phyloP scores from a whole-genome alignment of 2,113 vertebrate species.

The Mesitornis unicolor region DNA sequence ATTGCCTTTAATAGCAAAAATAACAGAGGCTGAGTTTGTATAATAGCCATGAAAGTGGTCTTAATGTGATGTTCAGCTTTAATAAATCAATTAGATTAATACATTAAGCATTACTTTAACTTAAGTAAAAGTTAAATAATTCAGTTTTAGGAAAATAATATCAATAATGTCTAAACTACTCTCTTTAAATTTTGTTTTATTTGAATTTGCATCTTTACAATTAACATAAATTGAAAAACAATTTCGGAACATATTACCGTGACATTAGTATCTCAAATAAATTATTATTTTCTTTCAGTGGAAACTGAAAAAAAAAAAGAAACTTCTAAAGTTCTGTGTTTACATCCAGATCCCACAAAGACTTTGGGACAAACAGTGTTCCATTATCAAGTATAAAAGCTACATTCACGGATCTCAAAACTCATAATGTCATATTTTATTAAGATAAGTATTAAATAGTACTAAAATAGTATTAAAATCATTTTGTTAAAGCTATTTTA shows the following conservation, averaged over 20 bases:
- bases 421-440: background rate
- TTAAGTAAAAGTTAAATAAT: background rate
- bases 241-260: background rate
- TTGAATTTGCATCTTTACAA: background rate
- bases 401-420: background rate
- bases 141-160: background rate
- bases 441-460: background rate
- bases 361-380: background rate
- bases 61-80: slow-evolving; percentile 20
- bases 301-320: background rate
- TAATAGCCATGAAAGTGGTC: slow-evolving; percentile 1
- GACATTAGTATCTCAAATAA: background rate
- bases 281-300: background rate
- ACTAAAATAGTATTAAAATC: background rate
- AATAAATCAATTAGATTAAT: slow-evolving; percentile 54
- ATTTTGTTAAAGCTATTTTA: background rate
- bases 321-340: background rate
- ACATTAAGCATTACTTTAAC: slow-evolving; percentile 23
- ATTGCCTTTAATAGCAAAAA: background rate
- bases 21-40: background rate
- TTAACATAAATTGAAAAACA: background rate
- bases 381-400: background rate
- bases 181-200: background rate
- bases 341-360: background rate
- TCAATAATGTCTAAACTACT: background rate